These are phyloP conservation scores for Sepiola atlantica DNA, from an alignment of 2,888 invertebrate species.

Conservation along the genomic window DNA sequence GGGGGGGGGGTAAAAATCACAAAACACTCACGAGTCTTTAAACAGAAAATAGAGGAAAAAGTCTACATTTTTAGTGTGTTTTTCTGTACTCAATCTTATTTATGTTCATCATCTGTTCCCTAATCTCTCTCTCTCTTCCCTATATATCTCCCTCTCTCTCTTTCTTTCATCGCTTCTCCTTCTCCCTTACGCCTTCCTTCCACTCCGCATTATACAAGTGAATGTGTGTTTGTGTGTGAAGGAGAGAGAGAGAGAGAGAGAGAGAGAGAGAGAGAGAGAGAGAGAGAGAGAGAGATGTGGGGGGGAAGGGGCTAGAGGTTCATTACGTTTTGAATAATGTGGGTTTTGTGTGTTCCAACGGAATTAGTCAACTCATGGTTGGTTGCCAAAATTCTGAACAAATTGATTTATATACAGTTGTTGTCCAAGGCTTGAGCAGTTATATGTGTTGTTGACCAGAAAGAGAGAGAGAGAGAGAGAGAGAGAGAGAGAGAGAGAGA, in stretches of 20 bases:
- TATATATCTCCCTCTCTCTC: not conserved
- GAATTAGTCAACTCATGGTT: slow-evolving; percentile 32
- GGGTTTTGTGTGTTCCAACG: slow-evolving; percentile 13
- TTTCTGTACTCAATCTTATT: not conserved
- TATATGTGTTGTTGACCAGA: not conserved
- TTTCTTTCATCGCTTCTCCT: not conserved
- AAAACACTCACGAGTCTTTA: not conserved
- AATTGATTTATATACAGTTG: slow-evolving; percentile 32
- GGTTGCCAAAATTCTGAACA: slow-evolving; percentile 32
- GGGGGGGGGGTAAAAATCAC: not conserved
- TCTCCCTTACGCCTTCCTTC: not conserved
- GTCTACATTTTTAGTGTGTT: not conserved
- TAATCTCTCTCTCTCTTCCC: not conserved
- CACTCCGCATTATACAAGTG: not conserved
- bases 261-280: not conserved
- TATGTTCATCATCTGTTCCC: not conserved
- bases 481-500: too few species aligned
- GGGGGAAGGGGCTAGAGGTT: not conserved
- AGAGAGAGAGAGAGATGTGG: not conserved
- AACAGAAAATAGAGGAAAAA: not conserved
- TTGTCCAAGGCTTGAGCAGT: slow-evolving; percentile 32
- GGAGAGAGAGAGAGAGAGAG: not conserved
- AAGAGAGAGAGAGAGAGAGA: not conserved
- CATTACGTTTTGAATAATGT: slow-evolving; percentile 23
- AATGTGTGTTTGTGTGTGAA: not conserved